Percentiles rank a stretch among this genome's conserved stretches.
These are phyloP conservation scores for Heterochromis multidens DNA, from an alignment of 2,113 vertebrate species.

Conservation along the genomic window DNA sequence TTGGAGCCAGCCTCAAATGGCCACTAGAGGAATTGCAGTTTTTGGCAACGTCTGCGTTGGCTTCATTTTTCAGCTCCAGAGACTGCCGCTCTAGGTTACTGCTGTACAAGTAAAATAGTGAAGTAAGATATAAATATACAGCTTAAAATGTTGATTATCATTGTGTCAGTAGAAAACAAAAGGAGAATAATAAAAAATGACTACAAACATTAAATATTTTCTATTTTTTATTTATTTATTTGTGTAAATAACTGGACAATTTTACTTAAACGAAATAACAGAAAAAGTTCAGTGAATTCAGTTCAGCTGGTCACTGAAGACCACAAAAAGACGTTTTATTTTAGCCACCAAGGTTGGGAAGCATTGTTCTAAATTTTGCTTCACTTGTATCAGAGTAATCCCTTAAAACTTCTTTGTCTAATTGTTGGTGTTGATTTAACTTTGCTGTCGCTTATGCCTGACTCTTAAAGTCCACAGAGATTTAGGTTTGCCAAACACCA, in stretches of 20 bases:
- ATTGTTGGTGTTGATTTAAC: not conserved
- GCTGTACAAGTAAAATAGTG: not conserved
- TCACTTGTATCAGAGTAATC: not conserved
- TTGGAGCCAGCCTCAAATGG: not conserved
- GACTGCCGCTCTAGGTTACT: accelerated
- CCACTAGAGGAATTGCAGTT: not conserved
- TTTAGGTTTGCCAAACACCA: not conserved
- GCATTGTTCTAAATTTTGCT: not conserved
- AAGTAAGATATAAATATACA: not conserved
- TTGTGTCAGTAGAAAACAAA: not conserved
- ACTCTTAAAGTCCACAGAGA: not conserved
- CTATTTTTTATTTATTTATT: too few species aligned
- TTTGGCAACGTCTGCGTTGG: too few species aligned
- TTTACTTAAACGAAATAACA: not conserved
- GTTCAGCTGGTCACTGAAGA: not conserved
- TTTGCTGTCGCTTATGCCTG: not conserved
- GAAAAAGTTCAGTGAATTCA: not conserved
- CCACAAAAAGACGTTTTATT: not conserved
- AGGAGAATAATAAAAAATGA: not conserved
- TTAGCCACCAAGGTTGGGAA: not conserved
- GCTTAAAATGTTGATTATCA: not conserved
- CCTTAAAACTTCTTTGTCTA: not conserved
- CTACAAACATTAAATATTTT: not conserved
- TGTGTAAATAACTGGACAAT: not conserved
- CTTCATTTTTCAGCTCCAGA: too few species aligned